Evolutionary conservation across 2,113 vertebrate species (phyloP), one percentile per base, ranked within the genome.

Genomic region (Nycticryphes semicollaris): DNA sequence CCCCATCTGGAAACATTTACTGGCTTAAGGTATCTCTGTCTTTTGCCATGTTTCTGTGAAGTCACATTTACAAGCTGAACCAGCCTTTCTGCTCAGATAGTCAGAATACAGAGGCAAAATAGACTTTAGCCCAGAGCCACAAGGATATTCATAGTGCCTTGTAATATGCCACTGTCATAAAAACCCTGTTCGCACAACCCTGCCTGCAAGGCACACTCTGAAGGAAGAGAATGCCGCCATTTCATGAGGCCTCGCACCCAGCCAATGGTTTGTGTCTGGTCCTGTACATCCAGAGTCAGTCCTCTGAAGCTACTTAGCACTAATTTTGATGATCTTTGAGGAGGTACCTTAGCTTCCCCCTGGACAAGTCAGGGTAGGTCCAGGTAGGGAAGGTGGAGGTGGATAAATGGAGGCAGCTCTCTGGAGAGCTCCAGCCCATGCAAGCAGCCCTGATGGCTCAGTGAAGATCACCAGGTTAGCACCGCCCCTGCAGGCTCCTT

Each of bases 1-100:
- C 90, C 96, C 96, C 97, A 97, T 98, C 97, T 98, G 98, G 97
- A 98, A 98, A 80, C 87, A 60, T 94, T 98, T 98, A 98, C 66
- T 89, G 79, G 67, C 87, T 89, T 96, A 97, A 79, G 96, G 93
- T 97, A 96, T 96, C 96, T 95, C 89, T 74, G 89, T 87, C 88
- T 95, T 95, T 93, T 95, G 94, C 89, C 93, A 94, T 96, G 94
- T 96, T 96, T 93, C 96, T 97, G 92, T 94, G 92, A 96, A 97
- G 96, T 97, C 94, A 92, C 93, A 96, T 94, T 97, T 95, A 82
- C 68, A 93, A 97, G 92, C 87, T 91, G 39, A 56, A 94, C 90
- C 94, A 95, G 87, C 82, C 70, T 92, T 95, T 96, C 89, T 97
- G 76, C 70, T 94, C 72, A 92, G 94, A 94, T 63, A 86, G 62